Percentiles rank a stretch among this genome's conserved stretches.
phyloP scores from a whole-genome alignment of 2,888 invertebrate species.

The Spodoptera littoralis region DNA sequence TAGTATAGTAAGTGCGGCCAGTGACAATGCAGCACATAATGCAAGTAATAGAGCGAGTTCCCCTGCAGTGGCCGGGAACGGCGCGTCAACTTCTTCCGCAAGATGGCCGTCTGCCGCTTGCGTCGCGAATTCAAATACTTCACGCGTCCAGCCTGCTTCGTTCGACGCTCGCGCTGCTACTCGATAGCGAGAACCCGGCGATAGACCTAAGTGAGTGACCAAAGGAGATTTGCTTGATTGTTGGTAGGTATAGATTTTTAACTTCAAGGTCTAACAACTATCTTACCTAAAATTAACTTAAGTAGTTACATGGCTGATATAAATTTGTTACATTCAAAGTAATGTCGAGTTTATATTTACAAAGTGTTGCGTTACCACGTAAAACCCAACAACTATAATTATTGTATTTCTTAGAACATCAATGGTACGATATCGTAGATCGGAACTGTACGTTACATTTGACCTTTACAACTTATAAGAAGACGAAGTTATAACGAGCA shows the following conservation, averaged over 20 bases:
- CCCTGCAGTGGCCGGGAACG: slow-evolving; percentile 83
- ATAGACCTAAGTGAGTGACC: slow-evolving; percentile 75
- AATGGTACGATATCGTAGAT: no score
- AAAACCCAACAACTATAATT: no score
- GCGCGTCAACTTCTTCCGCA: slow-evolving; percentile 84
- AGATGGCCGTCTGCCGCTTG: slow-evolving; percentile 86
- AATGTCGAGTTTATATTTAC: no score
- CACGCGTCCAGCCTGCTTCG: slow-evolving; percentile 90
- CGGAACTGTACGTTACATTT: background rate
- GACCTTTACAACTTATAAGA: background rate
- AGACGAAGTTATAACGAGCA: slow-evolving; percentile 2
- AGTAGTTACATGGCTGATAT: no score
- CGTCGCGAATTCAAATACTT: slow-evolving; percentile 90
- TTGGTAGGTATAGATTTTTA: no score
- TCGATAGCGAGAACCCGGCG: slow-evolving; percentile 89
- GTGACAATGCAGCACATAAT: slow-evolving; percentile 87
- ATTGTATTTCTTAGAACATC: no score
- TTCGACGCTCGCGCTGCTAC: slow-evolving; percentile 89
- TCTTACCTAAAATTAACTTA: no score
- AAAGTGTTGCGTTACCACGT: no score
- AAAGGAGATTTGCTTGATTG: background rate
- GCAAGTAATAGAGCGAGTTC: slow-evolving; percentile 84
- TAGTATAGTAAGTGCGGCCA: slow-evolving; percentile 88
- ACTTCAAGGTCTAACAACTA: no score
- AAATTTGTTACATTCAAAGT: no score